Evolutionary conservation across 2,888 invertebrate genomes (phyloP), one percentile per base, ranked within the genome.

Genomic region (Torymus tubicola): DNA sequence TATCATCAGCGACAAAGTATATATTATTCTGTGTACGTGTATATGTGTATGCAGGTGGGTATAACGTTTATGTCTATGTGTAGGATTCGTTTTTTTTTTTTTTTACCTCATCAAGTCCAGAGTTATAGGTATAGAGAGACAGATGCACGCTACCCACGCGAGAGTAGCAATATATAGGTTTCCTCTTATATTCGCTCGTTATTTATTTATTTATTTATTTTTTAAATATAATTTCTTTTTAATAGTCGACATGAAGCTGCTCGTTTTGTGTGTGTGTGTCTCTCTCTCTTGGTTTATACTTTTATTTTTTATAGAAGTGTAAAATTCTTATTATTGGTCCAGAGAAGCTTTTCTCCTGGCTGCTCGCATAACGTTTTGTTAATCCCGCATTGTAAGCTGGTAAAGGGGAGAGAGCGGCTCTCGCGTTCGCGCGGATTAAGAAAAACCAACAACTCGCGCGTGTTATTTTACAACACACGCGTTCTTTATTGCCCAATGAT

Each of bases 311-410:
- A 86, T 87, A 88, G 87, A 88, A 88, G 88, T 89, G 89, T 89
- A 89, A 89, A 89, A 89, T 89, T 89, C 85, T 83, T 85, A 82
- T 84, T 75, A 87, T 89, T 89, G 89, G 89, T 90, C 89, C 89
- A 89, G 87, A 89, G 87, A 87, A 86, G 83, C 77, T 82, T 83
- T 84, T 84, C 81, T 82, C 83, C 79, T 83, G 73, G 77, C 76
- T 81, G 69, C 53, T 69, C 64, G 52, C 50, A 64, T 73, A n/a
- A 18, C 81, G 80, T 83, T 83, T 81, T 81, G 81, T 74, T 82
- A 42, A 42, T 42, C 42, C 42, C 42, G 42, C n/a, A n/a, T n/a
- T n/a, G n/a, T 81, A 82, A 80, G 83, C 81, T 83, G 80, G 64
- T 70, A n/a, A n/a, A n/a, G n/a, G n/a, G n/a, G n/a, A n/a, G 70